phyloP scores from a whole-genome alignment of 2,797 vertebrate genomes.

The Danio albolineatus region DNA sequence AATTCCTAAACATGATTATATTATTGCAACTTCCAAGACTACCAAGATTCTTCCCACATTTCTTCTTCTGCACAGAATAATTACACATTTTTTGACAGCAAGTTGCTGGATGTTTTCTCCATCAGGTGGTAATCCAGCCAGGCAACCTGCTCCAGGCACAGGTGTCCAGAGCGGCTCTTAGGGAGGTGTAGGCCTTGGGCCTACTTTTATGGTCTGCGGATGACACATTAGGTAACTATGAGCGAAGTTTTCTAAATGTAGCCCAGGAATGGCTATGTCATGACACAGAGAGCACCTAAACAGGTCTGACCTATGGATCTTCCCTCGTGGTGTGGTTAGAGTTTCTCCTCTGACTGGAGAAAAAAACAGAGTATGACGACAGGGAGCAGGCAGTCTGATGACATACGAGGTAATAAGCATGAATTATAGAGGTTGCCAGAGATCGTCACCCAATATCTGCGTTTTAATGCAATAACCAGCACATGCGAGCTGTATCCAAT shows the following conservation, averaged over 20 bases:
- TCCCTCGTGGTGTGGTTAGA: slow-evolving; percentile 50
- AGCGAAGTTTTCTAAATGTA: slow-evolving; percentile 73
- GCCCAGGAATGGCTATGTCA: slow-evolving; percentile 65
- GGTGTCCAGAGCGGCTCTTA: slow-evolving; percentile 64
- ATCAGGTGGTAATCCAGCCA: slow-evolving; percentile 42
- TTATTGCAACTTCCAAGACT: neutral
- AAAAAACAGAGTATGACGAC: slow-evolving; percentile 59
- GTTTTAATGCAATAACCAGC: slow-evolving; percentile 33
- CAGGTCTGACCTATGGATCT: slow-evolving; percentile 58
- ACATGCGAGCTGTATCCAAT: slow-evolving; percentile 37
- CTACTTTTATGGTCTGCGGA: slow-evolving; percentile 62
- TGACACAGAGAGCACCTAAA: slow-evolving; percentile 62
- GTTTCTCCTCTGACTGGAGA: slow-evolving; percentile 60
- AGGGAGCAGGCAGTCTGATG: slow-evolving; percentile 52
- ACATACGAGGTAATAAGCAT: slow-evolving; percentile 49
- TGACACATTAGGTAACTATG: slow-evolving; percentile 68
- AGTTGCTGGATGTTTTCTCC: slow-evolving; percentile 46
- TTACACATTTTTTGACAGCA: neutral
- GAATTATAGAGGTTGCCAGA: slow-evolving; percentile 11
- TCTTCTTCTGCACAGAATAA: neutral
- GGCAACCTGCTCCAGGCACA: slow-evolving; percentile 58
- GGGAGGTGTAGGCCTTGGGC: slow-evolving; percentile 42
- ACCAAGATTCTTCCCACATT: neutral
- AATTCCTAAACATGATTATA: no score
- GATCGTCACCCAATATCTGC: slow-evolving; percentile 30